Conservation (phyloP, 92 coral and sea anemone genomes). For the Heteractis magnifica region DNA sequence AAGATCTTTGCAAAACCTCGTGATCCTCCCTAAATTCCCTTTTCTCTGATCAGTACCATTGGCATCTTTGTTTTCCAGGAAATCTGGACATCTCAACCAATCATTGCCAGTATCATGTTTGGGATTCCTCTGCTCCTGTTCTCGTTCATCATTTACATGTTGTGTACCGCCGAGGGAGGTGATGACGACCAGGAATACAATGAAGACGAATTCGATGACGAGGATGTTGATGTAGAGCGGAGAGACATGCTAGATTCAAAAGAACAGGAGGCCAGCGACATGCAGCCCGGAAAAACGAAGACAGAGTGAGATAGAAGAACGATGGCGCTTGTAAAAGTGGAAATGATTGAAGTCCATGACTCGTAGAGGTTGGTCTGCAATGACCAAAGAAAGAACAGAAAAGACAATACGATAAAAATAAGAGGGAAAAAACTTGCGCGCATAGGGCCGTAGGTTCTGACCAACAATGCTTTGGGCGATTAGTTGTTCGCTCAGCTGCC, state of each 20-base stretch:
- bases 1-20: too few species aligned
- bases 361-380: neutral
- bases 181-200: constrained; percentile 65
- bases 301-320: constrained; percentile 36
- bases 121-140: constrained; percentile 84
- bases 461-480: too few species aligned
- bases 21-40: neutral
- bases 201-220: constrained; percentile 54
- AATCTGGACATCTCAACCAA: constrained; percentile 90
- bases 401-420: too few species aligned
- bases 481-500: too few species aligned
- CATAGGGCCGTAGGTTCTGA: too few species aligned
- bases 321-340: neutral
- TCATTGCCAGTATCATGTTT: constrained; percentile 77
- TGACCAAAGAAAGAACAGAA: too few species aligned
- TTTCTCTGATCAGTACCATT: neutral
- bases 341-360: neutral
- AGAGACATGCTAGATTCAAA: constrained; percentile 24
- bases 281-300: constrained; percentile 49
- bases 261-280: constrained; percentile 30
- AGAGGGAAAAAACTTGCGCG: too few species aligned
- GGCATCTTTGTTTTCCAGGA: constrained; percentile 44
- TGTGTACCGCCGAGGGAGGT: constrained; percentile 83
- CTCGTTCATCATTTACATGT: constrained; percentile 69
- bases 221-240: constrained; percentile 35